Evolutionary conservation across 2,113 vertebrate species (phyloP).

Genomic region (Myanophis thanlyinensis): DNA sequence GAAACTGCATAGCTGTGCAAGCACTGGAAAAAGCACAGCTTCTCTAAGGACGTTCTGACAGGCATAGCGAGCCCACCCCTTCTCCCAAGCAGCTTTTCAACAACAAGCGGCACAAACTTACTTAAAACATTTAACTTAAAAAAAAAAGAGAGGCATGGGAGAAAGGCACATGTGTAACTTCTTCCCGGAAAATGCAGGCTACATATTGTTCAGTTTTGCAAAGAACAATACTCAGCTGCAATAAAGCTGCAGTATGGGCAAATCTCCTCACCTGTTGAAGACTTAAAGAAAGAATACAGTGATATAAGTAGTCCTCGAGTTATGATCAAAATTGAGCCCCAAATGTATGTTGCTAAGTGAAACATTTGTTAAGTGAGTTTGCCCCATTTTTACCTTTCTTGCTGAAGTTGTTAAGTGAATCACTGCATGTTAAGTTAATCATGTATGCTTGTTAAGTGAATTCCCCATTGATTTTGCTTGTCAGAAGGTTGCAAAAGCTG

Average conservation of each 20-base stretch:
- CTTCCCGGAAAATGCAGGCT: not conserved
- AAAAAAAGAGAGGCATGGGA: not conserved
- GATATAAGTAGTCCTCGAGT: no score
- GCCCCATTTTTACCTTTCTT: no score
- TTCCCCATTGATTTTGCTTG: no score
- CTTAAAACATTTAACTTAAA: not conserved
- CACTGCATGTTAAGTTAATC: no score
- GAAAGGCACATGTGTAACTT: not conserved
- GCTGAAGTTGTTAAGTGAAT: no score
- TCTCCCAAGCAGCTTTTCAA: not conserved
- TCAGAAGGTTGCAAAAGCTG: no score
- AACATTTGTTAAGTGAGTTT: no score
- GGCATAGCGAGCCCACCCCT: not conserved
- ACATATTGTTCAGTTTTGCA: not conserved
- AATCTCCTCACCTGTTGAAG: not conserved
- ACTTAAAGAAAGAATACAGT: not conserved
- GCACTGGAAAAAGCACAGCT: not conserved
- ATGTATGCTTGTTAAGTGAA: no score
- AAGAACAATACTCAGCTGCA: not conserved
- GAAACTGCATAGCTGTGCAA: not conserved
- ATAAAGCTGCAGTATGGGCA: no score
- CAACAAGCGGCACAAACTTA: not conserved
- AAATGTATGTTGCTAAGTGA: no score
- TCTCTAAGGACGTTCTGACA: not conserved
- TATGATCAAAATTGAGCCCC: no score